Evolutionary conservation across 2,797 vertebrate species (phyloP).

Genomic region (Phalanger gymnotis): DNA sequence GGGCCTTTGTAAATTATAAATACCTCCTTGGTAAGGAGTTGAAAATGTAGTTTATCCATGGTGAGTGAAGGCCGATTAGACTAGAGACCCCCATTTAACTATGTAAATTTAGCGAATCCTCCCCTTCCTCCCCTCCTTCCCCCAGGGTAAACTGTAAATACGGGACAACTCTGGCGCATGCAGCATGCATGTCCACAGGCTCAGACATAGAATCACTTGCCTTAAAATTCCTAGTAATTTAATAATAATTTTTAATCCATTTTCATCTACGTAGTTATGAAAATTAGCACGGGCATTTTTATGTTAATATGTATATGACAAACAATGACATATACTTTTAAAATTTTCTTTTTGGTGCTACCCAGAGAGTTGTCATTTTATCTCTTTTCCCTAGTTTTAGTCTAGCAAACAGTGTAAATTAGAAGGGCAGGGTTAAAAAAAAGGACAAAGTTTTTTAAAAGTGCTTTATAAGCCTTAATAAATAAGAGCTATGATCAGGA

Average conservation of each 20-base stretch:
- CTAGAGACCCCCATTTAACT: not conserved
- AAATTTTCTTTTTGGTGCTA: not conserved
- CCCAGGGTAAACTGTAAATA: not conserved
- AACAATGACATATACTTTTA: not conserved
- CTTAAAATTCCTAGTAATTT: not conserved
- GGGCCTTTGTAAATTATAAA: not conserved
- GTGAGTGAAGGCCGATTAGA: not conserved
- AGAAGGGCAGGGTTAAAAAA: not conserved
- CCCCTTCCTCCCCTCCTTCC: rapidly evolving
- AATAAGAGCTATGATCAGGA: not conserved
- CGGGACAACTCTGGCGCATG: not conserved
- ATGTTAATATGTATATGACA: not conserved
- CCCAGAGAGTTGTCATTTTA: not conserved
- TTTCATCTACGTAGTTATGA: not conserved
- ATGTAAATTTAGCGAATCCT: not conserved
- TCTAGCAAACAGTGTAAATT: not conserved
- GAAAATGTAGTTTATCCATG: not conserved
- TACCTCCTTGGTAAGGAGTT: not conserved
- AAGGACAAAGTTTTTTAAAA: not conserved
- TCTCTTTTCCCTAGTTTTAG: not conserved
- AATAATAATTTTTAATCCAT: not conserved
- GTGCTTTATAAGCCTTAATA: not conserved
- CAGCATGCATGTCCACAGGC: not conserved
- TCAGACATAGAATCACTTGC: not conserved
- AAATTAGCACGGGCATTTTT: not conserved